Evolutionary conservation across 2,113 vertebrate species (phyloP).

Genomic region (Struthidea cinerea): DNA sequence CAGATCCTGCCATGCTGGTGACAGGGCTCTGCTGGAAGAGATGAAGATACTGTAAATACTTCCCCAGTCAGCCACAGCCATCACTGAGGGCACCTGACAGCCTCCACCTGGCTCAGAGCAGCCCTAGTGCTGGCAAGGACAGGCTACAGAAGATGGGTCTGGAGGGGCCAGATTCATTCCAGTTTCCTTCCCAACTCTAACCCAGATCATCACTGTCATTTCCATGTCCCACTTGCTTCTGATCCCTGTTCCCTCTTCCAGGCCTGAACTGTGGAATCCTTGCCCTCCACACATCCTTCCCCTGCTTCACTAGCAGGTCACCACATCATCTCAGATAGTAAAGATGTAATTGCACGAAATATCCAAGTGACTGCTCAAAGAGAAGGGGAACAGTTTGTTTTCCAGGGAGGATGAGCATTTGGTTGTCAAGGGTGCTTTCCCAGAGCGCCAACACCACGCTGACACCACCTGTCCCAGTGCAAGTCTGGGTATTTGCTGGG

Average conservation of each 20-base stretch:
- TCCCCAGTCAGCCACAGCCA: not conserved
- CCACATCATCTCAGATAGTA: not conserved
- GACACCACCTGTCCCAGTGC: not conserved
- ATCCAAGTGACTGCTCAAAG: not conserved
- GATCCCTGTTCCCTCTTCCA: not conserved
- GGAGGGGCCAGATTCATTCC: not conserved
- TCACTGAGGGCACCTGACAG: not conserved
- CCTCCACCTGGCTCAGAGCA: not conserved
- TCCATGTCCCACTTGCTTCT: not conserved
- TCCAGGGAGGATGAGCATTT: not conserved
- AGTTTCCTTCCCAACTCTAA: not conserved
- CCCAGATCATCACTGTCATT: not conserved
- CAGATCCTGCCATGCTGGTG: not conserved
- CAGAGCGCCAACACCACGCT: not conserved
- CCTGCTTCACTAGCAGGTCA: not conserved
- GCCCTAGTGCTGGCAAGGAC: not conserved
- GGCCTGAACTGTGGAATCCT: not conserved
- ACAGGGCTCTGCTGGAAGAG: conserved; percentile 20
- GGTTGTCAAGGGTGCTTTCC: not conserved
- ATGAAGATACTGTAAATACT: not conserved
- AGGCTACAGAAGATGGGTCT: not conserved
- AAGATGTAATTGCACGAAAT: not conserved
- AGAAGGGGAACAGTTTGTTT: not conserved
- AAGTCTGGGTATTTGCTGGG: not conserved
- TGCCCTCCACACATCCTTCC: not conserved